Evolutionary conservation across 92 coral and sea anemone species (phyloP).

Genomic region (Micromussa lordhowensis): DNA sequence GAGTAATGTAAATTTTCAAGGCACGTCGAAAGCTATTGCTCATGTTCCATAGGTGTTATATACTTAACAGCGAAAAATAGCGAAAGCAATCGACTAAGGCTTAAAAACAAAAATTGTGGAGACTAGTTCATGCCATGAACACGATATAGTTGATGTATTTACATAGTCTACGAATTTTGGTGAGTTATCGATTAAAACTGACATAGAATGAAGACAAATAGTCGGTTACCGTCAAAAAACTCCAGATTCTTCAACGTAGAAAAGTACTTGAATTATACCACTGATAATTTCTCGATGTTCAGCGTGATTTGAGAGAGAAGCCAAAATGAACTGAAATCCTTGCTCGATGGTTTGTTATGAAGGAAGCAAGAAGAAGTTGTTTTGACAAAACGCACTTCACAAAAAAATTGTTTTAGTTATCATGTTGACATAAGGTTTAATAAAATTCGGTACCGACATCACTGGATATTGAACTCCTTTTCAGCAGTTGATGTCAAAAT

Average conservation of each 20-base stretch:
- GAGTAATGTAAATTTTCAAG: neutral
- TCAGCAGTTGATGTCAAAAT: neutral
- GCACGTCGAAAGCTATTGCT: neutral
- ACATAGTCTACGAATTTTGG: neutral
- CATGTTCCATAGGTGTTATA: neutral
- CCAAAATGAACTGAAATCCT: neutral
- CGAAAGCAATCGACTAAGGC: neutral
- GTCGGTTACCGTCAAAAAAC: neutral
- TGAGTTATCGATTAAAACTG: neutral
- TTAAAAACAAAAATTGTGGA: neutral
- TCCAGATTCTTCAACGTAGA: neutral
- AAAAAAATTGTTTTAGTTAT: neutral
- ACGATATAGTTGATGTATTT: too few species aligned
- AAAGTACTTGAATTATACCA: neutral
- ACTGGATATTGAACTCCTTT: neutral
- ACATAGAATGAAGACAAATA: neutral
- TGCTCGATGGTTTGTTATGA: neutral
- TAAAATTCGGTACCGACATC: neutral
- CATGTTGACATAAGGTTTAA: neutral
- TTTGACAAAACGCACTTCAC: neutral
- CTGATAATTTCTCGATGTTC: neutral
- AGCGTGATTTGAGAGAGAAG: neutral
- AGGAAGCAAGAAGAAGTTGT: neutral
- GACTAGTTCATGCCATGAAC: neutral
- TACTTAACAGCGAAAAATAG: neutral